phyloP scores from a whole-genome alignment of 1,140 invertebrate species.

The Chrysomallon squamiferum region DNA sequence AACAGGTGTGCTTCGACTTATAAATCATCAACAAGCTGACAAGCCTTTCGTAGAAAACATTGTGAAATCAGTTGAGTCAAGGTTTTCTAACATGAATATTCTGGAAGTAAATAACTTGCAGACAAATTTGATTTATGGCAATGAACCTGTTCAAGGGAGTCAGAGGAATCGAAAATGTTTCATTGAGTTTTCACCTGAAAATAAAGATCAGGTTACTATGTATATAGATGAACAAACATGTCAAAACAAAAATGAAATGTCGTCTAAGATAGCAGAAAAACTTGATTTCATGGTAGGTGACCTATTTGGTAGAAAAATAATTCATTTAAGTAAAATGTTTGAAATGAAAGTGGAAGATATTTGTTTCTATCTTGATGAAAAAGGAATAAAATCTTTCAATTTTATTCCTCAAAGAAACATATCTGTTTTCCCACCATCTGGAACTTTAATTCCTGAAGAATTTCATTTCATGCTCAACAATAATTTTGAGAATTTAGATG shows the following conservation, averaged over 20 bases:
- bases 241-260: neutral
- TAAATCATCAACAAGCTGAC: neutral
- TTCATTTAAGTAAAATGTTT: neutral
- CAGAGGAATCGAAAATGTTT: neutral
- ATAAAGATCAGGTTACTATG: neutral
- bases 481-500: slow-evolving; percentile 24
- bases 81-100: neutral
- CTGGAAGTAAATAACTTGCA: neutral
- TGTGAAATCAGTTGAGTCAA: too few relatives aligned
- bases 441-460: slow-evolving; percentile 26
- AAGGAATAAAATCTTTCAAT: neutral
- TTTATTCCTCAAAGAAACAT: neutral
- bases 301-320: neutral
- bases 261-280: neutral
- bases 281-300: neutral
- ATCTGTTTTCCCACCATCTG: slow-evolving; percentile 23
- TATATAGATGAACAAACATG: neutral
- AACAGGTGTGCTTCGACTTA: neutral
- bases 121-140: neutral
- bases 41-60: too few relatives aligned
- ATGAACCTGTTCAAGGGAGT: neutral
- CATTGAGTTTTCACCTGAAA: neutral
- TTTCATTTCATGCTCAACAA: slow-evolving; percentile 31
- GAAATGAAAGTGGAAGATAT: neutral
- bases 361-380: neutral